Evolutionary conservation across 2,888 invertebrate genomes (phyloP).

Genomic region (Glomeris marginata): DNA sequence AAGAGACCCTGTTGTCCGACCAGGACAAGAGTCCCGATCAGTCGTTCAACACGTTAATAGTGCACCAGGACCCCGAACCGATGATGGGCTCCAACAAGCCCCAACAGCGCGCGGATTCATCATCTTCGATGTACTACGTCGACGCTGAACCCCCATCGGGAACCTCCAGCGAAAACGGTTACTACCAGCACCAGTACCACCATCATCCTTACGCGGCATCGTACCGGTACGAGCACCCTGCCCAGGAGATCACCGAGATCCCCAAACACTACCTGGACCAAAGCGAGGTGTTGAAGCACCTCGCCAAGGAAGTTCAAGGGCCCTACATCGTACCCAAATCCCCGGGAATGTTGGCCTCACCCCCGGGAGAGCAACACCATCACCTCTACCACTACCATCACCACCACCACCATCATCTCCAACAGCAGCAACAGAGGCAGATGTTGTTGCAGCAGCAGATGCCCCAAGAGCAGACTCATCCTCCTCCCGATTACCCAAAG

Average conservation of each 20-base stretch:
- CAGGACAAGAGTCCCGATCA: constrained; percentile 5
- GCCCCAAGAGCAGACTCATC: background rate
- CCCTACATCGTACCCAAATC: background rate
- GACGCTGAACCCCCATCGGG: no score
- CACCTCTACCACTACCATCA: background rate
- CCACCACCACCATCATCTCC: no score
- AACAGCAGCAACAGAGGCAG: background rate
- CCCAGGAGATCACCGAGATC: constrained; percentile 58
- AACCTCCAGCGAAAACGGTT: no score
- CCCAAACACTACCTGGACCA: constrained; percentile 70
- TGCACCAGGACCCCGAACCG: background rate
- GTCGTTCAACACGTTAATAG: constrained; percentile 9
- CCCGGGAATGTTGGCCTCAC: no score
- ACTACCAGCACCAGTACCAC: no score
- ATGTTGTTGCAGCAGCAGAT: background rate
- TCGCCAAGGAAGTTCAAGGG: constrained; percentile 58
- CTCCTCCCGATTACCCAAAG: constrained; percentile 23
- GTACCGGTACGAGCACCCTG: no score
- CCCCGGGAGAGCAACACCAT: background rate
- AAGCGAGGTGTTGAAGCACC: constrained; percentile 65
- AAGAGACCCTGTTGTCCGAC: constrained; percentile 43
- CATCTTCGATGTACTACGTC: no score
- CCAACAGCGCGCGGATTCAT: no score
- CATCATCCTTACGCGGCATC: no score
- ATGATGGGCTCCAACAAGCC: no score